These are phyloP conservation scores for Heliothis subflexa DNA, from an alignment of 1,140 invertebrate genomes.

Conservation along the genomic window DNA sequence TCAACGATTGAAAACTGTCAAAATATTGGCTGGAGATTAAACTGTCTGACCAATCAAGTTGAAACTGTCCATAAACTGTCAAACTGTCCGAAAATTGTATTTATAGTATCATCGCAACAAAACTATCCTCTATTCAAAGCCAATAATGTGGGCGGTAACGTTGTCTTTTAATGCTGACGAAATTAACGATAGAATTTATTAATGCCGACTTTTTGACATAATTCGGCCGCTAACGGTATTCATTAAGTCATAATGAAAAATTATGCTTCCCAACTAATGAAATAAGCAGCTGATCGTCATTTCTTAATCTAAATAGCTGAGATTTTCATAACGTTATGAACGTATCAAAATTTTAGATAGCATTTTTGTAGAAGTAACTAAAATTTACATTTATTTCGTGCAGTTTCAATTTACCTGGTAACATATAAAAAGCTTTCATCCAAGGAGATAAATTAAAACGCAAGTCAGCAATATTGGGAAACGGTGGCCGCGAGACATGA, in stretches of 20 bases:
- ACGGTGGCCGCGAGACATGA: constrained; percentile 56
- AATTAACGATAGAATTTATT: constrained; percentile 47
- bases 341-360: too few species aligned
- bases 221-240: constrained; percentile 67
- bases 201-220: constrained; percentile 69
- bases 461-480: constrained; percentile 59
- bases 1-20: neutral
- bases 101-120: neutral
- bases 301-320: constrained; percentile 63
- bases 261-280: constrained; percentile 64
- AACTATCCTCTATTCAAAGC: neutral
- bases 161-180: neutral
- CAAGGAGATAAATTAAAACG: constrained; percentile 9
- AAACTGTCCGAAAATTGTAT: too few species aligned
- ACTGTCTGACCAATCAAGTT: neutral
- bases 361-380: too few species aligned
- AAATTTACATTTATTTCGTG: too few species aligned
- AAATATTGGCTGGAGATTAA: neutral
- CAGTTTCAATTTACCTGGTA: too few species aligned
- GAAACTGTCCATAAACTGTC: too few species aligned
- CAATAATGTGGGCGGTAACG: neutral
- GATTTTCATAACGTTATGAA: constrained; percentile 43
- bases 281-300: constrained; percentile 59
- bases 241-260: constrained; percentile 68
- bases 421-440: neutral